Base-by-base conservation (phyloP, 2,797 vertebrate genomes). In the Nannoperca australis region DNA sequence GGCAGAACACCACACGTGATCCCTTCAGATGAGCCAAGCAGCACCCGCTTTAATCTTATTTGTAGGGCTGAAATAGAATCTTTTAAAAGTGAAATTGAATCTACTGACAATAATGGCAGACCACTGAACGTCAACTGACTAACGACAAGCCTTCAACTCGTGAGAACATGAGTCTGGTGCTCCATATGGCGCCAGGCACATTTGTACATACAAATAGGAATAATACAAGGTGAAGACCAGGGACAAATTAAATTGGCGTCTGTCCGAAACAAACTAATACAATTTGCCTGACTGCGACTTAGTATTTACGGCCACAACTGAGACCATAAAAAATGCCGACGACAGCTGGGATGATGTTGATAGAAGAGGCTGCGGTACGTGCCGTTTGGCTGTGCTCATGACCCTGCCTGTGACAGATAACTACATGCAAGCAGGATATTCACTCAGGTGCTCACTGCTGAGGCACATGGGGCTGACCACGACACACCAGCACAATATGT, bases 61-160 rank as follows among this genome's bases (percentile, higher is more conserved):
- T 89, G 74, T 30, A 24, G 65, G 85, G 82, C 79, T 81, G 76
- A 91, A 95, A 90, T 72, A 74, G 81, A 77, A 50, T 76, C 70
- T 83, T 92, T 91, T 89, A 56, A 83, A 86, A 82, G 82, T 65
- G 65, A 88, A 95, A 94, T 84, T 58, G 34, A 93, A 91, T 93
- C 78, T 80, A 70, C 65, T 78, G 71, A 73, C 78, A 82, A 83
- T 79, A 90, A 88, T 83, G 54, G 68, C 70, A 81, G 81, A 86
- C 84, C 77, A 64, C 78, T 85, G 40, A 63, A 76, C 42, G 81
- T 79, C 73, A 56, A 18, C 42, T 34, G 74, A 65, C 42, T 59
- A 60, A 82, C 3, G n/a, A 76, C 77, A 55, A 78, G 64, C 32
- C 17, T 54, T 89, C 18, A 44, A 1, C 63, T 78, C 71, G 56